A percentile compares a stretch with the other conserved stretches of the same genome.
phyloP scores from a whole-genome alignment of 1,140 invertebrate species.

The Drosophila kanapiae region DNA sequence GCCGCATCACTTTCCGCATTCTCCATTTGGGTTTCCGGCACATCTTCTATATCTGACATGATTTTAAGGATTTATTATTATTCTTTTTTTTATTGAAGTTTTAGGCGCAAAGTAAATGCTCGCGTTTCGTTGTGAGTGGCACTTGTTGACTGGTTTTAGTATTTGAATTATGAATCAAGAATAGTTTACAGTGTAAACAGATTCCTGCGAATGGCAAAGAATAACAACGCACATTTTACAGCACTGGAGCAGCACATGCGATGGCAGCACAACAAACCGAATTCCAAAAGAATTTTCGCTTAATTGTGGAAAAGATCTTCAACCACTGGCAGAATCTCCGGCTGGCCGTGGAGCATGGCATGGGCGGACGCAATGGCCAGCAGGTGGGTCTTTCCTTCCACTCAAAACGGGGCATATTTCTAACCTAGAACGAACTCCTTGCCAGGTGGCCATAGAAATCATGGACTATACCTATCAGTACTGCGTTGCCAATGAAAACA shows the following conservation, averaged over 20 bases:
- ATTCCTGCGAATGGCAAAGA: slow-evolving; percentile 2
- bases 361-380: slow-evolving; percentile 88
- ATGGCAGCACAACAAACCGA: slow-evolving; percentile 73
- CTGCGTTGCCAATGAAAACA: slow-evolving; percentile 87
- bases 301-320: slow-evolving; percentile 87
- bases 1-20: slow-evolving; percentile 27
- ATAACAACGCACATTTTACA: slow-evolving; percentile 6
- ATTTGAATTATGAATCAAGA: not conserved
- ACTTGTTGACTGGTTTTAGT: not conserved
- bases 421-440: slow-evolving; percentile 60
- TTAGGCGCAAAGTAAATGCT: slow-evolving; percentile 61
- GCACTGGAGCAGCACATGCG: slow-evolving; percentile 42
- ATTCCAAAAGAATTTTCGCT: slow-evolving; percentile 85
- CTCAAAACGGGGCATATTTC: not conserved
- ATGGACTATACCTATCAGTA: slow-evolving; percentile 87
- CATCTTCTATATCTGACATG: slow-evolving; percentile 71
- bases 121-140: slow-evolving; percentile 29
- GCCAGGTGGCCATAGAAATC: slow-evolving; percentile 87
- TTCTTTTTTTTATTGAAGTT: slow-evolving; percentile 29
- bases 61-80: slow-evolving; percentile 12
- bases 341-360: slow-evolving; percentile 89
- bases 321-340: slow-evolving; percentile 89
- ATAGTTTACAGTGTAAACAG: not conserved
- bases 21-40: slow-evolving; percentile 31
- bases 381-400: slow-evolving; percentile 81